Evolutionary conservation across 2,888 invertebrate species (phyloP), one percentile per base, ranked within the genome.

Genomic region (Spodoptera littoralis): DNA sequence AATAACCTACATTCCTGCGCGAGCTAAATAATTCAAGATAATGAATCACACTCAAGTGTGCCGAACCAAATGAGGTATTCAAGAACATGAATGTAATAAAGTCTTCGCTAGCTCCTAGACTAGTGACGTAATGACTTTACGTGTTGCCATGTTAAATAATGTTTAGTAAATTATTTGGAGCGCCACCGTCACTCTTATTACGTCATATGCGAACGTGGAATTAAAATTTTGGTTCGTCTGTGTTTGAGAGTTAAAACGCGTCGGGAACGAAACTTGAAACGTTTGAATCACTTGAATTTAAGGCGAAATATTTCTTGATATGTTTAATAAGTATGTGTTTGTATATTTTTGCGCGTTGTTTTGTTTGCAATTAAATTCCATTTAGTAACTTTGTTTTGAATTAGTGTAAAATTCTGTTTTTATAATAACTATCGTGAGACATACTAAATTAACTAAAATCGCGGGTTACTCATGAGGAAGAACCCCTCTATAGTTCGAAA

Each of bases 141-240:
- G 42, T 60, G 46, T n/a, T 42, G 22, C 68, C 73, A 65, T 76
- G 77, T 77, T 83, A 84, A 84, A 84, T 86, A 86, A 84, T 80
- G 84, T 81, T 82, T 73, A 79, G 77, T 81, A 76, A 84, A 85
- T 85, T 83, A 82, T 80, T 60, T 66, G 57, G 24, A 70, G 71
- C 54, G 72, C 71, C 73, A 57, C 67, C 68, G 65, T 73, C 70
- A 74, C 51, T 67, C 66, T 74, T 76, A 77, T 79, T 77, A 67
- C 68, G 65, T 69, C 71, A 66, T 61, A 74, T 54, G 53, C 48
- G 56, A 36, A 56, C 58, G 65, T n/a, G 9, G 48, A 60, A 75
- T 81, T 71, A 79, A 71, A 73, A 73, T 79, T 74, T 65, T 59
- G 74, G 60, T 64, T 73, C 54, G 13, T 22, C 60, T 47, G 70